Conservation (phyloP, 2,797 vertebrate species). For the Sebastes wilsoni region DNA sequence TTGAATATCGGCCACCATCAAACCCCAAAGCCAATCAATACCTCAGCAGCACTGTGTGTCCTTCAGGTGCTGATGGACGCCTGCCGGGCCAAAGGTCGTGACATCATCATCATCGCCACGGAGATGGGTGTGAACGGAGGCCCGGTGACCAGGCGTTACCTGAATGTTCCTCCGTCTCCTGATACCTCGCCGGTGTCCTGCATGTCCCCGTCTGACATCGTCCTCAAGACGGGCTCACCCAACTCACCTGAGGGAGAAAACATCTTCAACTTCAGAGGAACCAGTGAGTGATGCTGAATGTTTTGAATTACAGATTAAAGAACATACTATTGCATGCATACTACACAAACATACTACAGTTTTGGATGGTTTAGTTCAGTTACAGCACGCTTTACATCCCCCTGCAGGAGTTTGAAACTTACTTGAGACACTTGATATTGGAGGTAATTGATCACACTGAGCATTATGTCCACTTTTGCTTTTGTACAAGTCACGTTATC, state of each 20-base stretch:
- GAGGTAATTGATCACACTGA: not conserved
- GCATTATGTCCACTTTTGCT: not conserved
- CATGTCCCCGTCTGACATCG: slow-evolving; percentile 83
- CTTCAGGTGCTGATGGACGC: slow-evolving; percentile 75
- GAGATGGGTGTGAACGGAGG: slow-evolving; percentile 63
- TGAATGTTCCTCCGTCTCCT: slow-evolving; percentile 70
- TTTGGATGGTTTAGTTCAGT: not conserved
- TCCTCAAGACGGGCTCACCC: slow-evolving; percentile 77
- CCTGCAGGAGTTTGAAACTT: too few species aligned
- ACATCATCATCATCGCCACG: slow-evolving; percentile 82
- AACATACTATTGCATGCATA: too few species aligned
- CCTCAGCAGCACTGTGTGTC: not conserved
- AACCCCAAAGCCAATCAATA: not conserved
- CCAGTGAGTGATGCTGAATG: slow-evolving; percentile 17
- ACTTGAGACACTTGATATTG: not conserved
- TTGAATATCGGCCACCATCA: not conserved
- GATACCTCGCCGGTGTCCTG: slow-evolving; percentile 74
- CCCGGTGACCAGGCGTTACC: slow-evolving; percentile 66
- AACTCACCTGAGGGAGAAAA: slow-evolving; percentile 66
- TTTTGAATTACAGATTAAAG: not conserved
- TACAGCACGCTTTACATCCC: not conserved
- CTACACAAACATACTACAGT: not conserved
- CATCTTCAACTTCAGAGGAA: slow-evolving; percentile 78
- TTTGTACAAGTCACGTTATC: too few species aligned
- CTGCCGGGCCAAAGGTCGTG: slow-evolving; percentile 72